Conservation (phyloP, 1,140 invertebrate species). For the Drosophila insularis region DNA sequence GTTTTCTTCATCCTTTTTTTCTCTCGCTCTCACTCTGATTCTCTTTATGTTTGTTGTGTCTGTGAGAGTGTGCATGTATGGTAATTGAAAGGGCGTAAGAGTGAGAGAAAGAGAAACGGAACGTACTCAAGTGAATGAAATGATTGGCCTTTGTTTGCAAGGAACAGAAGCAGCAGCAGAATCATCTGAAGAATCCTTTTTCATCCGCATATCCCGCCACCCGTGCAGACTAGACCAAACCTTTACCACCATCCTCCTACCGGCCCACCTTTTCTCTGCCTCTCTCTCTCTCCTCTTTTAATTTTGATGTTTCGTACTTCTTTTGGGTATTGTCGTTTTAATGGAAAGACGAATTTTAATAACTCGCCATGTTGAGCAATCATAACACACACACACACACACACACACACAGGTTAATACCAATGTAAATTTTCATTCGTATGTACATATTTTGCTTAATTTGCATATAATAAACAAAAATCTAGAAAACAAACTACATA, state of each 20-base stretch:
- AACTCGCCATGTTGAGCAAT: slow-evolving; percentile 34
- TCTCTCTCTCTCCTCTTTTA: no score
- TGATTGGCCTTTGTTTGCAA: slow-evolving; percentile 51
- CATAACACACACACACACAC: slow-evolving; percentile 23
- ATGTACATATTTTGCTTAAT: background rate
- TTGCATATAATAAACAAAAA: slow-evolving; percentile 14
- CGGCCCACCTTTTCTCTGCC: background rate
- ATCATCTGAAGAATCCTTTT: background rate
- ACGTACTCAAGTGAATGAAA: slow-evolving; percentile 31
- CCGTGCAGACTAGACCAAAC: background rate
- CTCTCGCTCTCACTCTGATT: slow-evolving; percentile 3
- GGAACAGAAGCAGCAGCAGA: slow-evolving; percentile 2
- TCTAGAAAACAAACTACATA: background rate
- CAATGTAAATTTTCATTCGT: no score
- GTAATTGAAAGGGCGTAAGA: slow-evolving; percentile 66
- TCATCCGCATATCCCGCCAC: background rate
- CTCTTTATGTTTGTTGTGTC: slow-evolving; percentile 2
- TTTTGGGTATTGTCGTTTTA: background rate
- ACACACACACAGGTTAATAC: background rate
- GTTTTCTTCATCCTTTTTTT: no score
- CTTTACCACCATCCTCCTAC: background rate
- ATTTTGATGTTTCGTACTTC: background rate
- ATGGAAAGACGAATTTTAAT: slow-evolving; percentile 55
- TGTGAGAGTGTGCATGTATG: slow-evolving; percentile 10
- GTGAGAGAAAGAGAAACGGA: slow-evolving; percentile 14